phyloP scores from a whole-genome alignment of 1,140 invertebrate genomes.

The Hylyphantes graminicola region DNA sequence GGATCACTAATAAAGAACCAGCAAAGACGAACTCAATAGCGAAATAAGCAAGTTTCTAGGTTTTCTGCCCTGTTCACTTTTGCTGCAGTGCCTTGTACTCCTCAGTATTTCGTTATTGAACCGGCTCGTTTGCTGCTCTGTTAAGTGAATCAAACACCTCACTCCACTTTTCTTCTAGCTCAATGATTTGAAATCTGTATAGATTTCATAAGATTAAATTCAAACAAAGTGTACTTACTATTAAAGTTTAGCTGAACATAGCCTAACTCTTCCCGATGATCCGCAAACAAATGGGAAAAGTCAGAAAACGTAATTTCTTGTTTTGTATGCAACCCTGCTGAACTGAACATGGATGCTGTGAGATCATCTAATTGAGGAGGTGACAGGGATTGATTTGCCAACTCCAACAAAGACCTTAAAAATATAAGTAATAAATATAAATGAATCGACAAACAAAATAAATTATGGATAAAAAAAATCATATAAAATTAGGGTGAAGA shows the following conservation, averaged over 20 bases:
- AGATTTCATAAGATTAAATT: neutral
- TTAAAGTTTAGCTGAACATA: slow-evolving; percentile 66
- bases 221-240: slow-evolving; percentile 57
- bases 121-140: too few species aligned
- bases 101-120: too few species aligned
- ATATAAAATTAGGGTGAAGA: too few species aligned
- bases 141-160: too few species aligned
- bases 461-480: neutral
- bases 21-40: too few species aligned
- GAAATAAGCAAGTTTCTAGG: too few species aligned
- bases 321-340: slow-evolving; percentile 67
- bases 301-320: slow-evolving; percentile 68
- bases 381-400: slow-evolving; percentile 69
- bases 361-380: slow-evolving; percentile 68
- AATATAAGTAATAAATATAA: neutral
- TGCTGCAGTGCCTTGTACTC: too few species aligned
- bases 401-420: slow-evolving; percentile 71
- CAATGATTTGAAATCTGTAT: neutral
- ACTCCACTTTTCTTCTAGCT: too few species aligned
- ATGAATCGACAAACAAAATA: slow-evolving; percentile 6
- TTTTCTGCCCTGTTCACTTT: too few species aligned
- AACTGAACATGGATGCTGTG: slow-evolving; percentile 68
- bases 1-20: too few species aligned
- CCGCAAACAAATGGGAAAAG: slow-evolving; percentile 68
- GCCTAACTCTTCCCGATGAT: slow-evolving; percentile 69